Evolutionary conservation across 2,113 vertebrate genomes (phyloP), one percentile per base, ranked within the genome.

Genomic region (Falco punctatus): DNA sequence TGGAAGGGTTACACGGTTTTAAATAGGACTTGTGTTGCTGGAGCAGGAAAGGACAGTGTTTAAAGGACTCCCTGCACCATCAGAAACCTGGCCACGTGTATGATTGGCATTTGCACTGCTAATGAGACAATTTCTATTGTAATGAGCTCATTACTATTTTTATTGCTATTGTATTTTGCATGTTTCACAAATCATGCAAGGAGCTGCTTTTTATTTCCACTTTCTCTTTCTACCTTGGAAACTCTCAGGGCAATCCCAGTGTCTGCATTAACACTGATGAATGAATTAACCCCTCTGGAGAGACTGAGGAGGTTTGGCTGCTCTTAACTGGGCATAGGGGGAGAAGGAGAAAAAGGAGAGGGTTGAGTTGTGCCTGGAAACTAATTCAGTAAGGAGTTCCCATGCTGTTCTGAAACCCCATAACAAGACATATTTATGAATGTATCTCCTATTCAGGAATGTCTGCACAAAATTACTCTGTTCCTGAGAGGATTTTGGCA

Each of bases 141-240:
- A 94, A 96, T 71, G 90, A 96, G 82, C 71, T 95, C 94, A 86
- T 96, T 96, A 94, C 82, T 96, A 48, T 67, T 94, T 97, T 94
- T 93, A 93, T 88, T 93, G 62, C 93, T 83, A 52, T 94, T 95
- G 67, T 95, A 90, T 95, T 94, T 93, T 90, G 55, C 88, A 48
- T 83, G 90, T 94, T 94, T 86, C 96, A 88, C 85, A 93, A 77
- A 94, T 88, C 85, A 58, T 22, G 49, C 55, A 81, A 75, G 28
- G 85, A 96, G 18, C 64, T 86, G 82, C 55, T 94, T 86, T 95
- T 86, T 81, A 74, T 87, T 94, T 90, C 74, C 58, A 4, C 35
- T 91, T 93, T 87, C 59, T 52, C 40, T 57, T 91, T 81, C 71
- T 83, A 91, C 94, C 91, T 79, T 69, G 70, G 81, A 82, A 88